phyloP scores from a whole-genome alignment of 2,797 vertebrate species.

The Eulemur mongoz region DNA sequence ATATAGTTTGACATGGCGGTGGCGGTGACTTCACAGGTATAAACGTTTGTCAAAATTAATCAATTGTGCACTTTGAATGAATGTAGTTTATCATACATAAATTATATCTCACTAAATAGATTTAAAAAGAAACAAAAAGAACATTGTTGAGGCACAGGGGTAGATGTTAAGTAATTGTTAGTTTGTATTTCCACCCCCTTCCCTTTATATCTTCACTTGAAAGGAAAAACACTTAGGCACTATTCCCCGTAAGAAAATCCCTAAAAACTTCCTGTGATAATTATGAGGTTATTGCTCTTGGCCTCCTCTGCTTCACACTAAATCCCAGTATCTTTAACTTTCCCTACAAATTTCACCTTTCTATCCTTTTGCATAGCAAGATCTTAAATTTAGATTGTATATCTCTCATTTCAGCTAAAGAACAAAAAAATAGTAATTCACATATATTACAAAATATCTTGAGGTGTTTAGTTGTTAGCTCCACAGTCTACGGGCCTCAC shows the following conservation, averaged over 20 bases:
- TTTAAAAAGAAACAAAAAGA: neutral
- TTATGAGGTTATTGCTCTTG: neutral
- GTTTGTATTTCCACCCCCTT: neutral
- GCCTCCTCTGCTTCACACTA: neutral
- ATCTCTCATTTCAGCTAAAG: neutral
- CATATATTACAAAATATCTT: neutral
- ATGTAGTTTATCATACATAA: neutral
- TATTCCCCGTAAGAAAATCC: neutral
- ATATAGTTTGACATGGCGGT: neutral
- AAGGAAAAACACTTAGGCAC: neutral
- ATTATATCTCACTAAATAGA: neutral
- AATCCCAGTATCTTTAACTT: neutral
- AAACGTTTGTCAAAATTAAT: neutral
- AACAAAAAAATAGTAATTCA: neutral
- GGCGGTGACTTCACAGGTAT: neutral
- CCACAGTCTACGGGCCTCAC: neutral
- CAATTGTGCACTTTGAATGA: neutral
- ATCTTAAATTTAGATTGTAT: neutral
- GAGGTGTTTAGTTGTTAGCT: neutral
- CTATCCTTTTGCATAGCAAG: neutral
- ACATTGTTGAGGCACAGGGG: neutral
- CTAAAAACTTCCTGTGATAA: neutral
- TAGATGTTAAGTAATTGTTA: neutral
- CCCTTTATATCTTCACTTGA: neutral
- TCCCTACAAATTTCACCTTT: constrained; percentile 15